Evolutionary conservation across 2,113 vertebrate species (phyloP).

Genomic region (Tamias sibiricus): DNA sequence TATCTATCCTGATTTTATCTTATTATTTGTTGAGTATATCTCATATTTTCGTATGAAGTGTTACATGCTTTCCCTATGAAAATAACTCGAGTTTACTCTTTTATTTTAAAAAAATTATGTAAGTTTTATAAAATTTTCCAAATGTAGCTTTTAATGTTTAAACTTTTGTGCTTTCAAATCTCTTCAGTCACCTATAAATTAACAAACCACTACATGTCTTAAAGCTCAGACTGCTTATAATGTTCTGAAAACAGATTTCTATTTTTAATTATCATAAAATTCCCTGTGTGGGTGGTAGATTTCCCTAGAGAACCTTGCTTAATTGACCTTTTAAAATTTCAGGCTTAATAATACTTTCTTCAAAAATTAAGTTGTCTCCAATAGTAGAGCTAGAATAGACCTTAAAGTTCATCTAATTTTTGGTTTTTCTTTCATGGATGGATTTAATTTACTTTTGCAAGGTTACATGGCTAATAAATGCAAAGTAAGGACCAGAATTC

Average conservation of each 20-base stretch:
- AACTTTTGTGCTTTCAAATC: background rate
- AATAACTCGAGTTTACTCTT: background rate
- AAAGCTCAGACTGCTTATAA: background rate
- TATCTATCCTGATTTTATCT: background rate
- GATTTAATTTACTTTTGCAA: conserved; percentile 56
- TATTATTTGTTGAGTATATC: background rate
- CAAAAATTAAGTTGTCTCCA: conserved; percentile 62
- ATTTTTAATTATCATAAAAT: conserved; percentile 51
- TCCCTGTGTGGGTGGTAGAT: conserved; percentile 43
- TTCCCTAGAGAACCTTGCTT: conserved; percentile 56
- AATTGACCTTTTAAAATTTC: conserved; percentile 68
- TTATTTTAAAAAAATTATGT: background rate
- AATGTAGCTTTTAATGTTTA: background rate
- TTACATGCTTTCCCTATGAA: background rate
- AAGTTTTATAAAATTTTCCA: background rate
- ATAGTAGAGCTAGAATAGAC: conserved; percentile 1
- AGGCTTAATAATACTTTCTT: conserved; percentile 54
- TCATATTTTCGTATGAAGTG: background rate
- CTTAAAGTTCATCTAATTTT: conserved; percentile 60
- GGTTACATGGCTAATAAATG: conserved; percentile 24
- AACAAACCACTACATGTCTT: background rate
- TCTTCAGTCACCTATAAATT: background rate
- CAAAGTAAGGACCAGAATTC: background rate
- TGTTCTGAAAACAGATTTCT: conserved; percentile 38
- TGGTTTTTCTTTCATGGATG: conserved; percentile 41